phyloP scores from a whole-genome alignment of 1,140 invertebrate species.

The Macrosteles quadrilineatus region DNA sequence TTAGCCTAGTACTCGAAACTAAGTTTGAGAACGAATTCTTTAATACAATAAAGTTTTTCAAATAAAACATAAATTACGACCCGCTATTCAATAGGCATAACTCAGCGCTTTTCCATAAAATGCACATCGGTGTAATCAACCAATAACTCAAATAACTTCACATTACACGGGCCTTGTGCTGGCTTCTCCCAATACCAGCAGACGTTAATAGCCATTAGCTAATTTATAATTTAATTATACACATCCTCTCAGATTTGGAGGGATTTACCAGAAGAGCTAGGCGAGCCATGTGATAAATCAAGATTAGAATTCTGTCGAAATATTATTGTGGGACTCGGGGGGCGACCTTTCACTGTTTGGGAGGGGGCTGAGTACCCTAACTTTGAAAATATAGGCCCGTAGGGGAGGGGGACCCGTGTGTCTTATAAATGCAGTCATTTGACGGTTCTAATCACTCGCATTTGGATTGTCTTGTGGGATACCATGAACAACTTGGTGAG shows the following conservation, averaged over 20 bases:
- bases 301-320: constrained; percentile 19
- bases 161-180: no score
- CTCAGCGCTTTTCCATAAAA: no score
- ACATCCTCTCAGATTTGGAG: background rate
- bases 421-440: constrained; percentile 22
- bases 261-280: no score
- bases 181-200: background rate
- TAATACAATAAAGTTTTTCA: no score
- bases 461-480: constrained; percentile 2
- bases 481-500: constrained; percentile 2
- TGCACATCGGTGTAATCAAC: no score
- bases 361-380: background rate
- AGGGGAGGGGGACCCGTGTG: background rate
- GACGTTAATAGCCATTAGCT: background rate
- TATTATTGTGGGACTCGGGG: background rate
- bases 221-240: constrained; percentile 24
- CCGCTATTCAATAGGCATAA: no score
- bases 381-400: constrained; percentile 5
- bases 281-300: constrained; percentile 6
- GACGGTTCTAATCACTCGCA: background rate
- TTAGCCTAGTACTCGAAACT: no score
- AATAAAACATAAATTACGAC: no score
- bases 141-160: no score
- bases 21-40: no score
- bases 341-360: no score